Evolutionary conservation across 2,888 invertebrate species (phyloP).

Genomic region (Dryobotodes eremita): DNA sequence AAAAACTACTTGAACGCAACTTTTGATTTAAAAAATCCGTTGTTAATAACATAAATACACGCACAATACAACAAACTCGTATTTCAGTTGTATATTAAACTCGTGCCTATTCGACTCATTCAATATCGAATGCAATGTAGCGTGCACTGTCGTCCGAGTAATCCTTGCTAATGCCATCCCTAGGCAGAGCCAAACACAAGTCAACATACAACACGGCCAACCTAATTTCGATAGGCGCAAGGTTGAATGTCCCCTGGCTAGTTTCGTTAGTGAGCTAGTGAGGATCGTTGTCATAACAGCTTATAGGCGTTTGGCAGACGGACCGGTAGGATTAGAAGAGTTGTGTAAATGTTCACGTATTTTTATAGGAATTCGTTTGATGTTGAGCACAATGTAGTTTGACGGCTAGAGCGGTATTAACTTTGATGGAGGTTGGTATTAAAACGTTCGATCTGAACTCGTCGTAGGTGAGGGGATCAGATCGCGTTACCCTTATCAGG

Average conservation of each 20-base stretch:
- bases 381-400: constrained; percentile 39
- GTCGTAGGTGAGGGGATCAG: neutral
- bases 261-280: constrained; percentile 18
- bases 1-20: neutral
- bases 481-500: constrained; percentile 24
- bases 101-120: constrained; percentile 32
- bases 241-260: constrained; percentile 27
- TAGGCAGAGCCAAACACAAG: constrained; percentile 21
- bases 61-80: constrained; percentile 3
- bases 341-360: constrained; percentile 42
- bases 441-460: constrained; percentile 19
- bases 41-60: constrained; percentile 1
- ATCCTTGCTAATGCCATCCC: constrained; percentile 50
- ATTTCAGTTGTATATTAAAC: constrained; percentile 22
- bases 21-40: neutral
- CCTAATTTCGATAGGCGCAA: neutral
- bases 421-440: constrained; percentile 49
- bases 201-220: neutral
- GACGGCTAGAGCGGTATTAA: constrained; percentile 46
- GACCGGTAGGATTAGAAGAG: constrained; percentile 41
- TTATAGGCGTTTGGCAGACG: constrained; percentile 58
- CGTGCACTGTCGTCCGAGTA: constrained; percentile 40
- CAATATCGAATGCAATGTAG: constrained; percentile 46
- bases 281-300: constrained; percentile 58
- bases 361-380: constrained; percentile 43